Evolutionary conservation across 2,797 vertebrate genomes (phyloP), one percentile per base, ranked within the genome.

Genomic region (Hozukius guyotensis): DNA sequence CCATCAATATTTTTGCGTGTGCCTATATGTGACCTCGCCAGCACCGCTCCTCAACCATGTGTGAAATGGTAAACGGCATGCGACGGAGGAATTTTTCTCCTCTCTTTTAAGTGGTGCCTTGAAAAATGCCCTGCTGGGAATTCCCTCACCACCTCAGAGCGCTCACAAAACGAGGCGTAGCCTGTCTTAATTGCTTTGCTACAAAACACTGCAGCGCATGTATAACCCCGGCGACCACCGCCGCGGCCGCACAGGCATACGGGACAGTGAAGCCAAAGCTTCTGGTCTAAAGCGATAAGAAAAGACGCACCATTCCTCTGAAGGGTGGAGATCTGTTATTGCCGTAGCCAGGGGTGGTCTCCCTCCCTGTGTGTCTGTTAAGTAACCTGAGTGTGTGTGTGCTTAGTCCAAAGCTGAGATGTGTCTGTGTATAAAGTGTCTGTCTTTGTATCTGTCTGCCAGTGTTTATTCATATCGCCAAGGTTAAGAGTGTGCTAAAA

Each of bases 321-420:
- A 72, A 70, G 89, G 91, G 90, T 86, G 91, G 90, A 84, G 89
- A 84, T 77, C 71, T 91, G 90, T 92, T 93, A 82, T 89, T 90
- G 70, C 81, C 78, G 52, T 67, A 88, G 70, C 65, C 75, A 52
- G 24, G 83, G 83, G 88, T 91, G 90, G 89, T 89, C 88, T 89
- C 56, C 12, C 20, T 31, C 63, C 42, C 24, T 65, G 34, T 81
- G 75, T 53, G 70, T 68, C 13, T 79, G 5, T 55, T 27, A 55
- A 76, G 55, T 90, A 87, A 81, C 70, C 67, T 24, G 61, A 38
- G 69, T 56, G n/a, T 68, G 36, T 60, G 46, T 64, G 66, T 69
- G 59, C 31, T 62, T 13, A 46, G 66, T 61, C 78, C 38, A 76
- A 64, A 64, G 6, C 42, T 24, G 5, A 76, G 71, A 63, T 69